These are phyloP conservation scores for Microplitis manilae DNA, from an alignment of 2,888 invertebrate genomes.

Conservation along the genomic window DNA sequence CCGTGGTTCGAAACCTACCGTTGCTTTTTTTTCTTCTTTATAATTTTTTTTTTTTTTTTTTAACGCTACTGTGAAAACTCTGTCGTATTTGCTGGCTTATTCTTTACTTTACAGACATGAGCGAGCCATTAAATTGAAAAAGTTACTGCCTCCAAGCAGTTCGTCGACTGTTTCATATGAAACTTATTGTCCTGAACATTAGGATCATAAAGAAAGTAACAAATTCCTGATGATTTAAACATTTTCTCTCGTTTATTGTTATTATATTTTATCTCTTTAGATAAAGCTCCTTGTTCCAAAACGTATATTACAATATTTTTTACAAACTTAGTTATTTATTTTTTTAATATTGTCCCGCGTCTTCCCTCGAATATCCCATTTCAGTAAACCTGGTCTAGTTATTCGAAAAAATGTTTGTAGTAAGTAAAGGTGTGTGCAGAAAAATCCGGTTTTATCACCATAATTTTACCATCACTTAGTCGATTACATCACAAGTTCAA, in stretches of 20 bases:
- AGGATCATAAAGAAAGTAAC: not conserved
- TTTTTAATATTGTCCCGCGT: not conserved
- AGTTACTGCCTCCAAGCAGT: slow-evolving; percentile 45
- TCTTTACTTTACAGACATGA: slow-evolving; percentile 23
- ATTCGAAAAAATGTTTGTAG: not conserved
- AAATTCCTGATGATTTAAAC: slow-evolving; percentile 20
- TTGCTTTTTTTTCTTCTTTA: not conserved
- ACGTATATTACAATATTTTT: not conserved
- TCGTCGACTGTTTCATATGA: slow-evolving; percentile 17
- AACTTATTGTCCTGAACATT: slow-evolving; percentile 13
- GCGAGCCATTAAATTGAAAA: slow-evolving; percentile 53
- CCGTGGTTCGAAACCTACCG: not conserved
- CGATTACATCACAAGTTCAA: not conserved
- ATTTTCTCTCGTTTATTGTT: not conserved
- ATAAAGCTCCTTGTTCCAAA: not conserved
- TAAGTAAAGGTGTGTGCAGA: not conserved
- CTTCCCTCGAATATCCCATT: not conserved
- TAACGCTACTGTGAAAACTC: slow-evolving; percentile 4
- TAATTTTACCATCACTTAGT: not conserved
- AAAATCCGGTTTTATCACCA: slow-evolving; percentile 12
- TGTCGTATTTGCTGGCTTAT: slow-evolving; percentile 10
- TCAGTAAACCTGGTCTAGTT: slow-evolving; percentile 1
- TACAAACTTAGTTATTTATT: not conserved
- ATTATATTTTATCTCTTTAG: not conserved
- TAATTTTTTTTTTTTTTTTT: not conserved